Evolutionary conservation across 2,113 vertebrate species (phyloP), one percentile per base, ranked within the genome.

Genomic region (Pelecanoides urinatrix): DNA sequence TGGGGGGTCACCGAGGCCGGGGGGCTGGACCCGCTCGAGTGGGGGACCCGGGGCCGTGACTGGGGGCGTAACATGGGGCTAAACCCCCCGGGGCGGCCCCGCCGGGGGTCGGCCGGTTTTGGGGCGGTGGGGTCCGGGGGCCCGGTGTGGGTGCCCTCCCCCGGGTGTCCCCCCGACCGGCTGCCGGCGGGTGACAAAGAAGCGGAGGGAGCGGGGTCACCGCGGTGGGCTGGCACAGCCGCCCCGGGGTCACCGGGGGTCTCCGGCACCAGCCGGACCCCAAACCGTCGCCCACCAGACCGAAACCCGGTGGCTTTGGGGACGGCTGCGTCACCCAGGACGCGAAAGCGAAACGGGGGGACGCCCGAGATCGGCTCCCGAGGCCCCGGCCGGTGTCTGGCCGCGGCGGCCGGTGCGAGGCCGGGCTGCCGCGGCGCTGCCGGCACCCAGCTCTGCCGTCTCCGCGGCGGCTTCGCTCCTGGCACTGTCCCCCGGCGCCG

Each of bases 341-440:
- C 11, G 42, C 5, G 20, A 44, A 29, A 56, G 52, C 4, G 53
- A 26, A 49, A 38, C 27, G 5, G 42, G 42, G 44, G 44, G 50
- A 4, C 5, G 6, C 20, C 63, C 32, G 7, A n/a, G 29, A 22
- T 8, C 11, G 5, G 32, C 5, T 6, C 6, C 61, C 7, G 3
- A 10, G 36, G 47, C 38, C 73, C 13, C 15, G 7, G 55, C 40
- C 34, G 3, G 55, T 7, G 26, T 3, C 34, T 7, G 56, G 20
- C 15, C 2, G 4, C 4, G 5, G 58, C 8, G 21, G 27, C 45
- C 12, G 4, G 36, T 11, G 23, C 10, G 3, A 18, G 30, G 16
- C 52, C 29, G 2, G 20, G 40, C 62, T 42, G 62, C 40, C 9
- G 8, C 38, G 38, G 38, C 38, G 66, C 11, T 40, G 19, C 49